Conservation (phyloP, 2,113 vertebrate species). For the Kryptolebias marmoratus region DNA sequence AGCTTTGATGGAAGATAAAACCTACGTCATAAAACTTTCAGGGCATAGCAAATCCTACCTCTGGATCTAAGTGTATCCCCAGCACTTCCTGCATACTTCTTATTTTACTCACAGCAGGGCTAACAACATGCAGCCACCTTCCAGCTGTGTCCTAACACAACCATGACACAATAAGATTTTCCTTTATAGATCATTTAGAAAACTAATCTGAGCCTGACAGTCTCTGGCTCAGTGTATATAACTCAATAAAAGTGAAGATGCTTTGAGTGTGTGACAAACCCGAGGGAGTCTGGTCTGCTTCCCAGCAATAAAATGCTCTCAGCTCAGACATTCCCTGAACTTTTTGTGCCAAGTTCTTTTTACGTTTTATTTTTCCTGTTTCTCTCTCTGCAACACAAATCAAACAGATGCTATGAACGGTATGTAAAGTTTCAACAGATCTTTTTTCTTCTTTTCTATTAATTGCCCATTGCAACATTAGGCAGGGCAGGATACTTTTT, state of each 20-base stretch:
- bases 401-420: too few relatives aligned
- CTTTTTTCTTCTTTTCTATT: too few relatives aligned
- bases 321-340: neutral
- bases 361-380: neutral
- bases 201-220: neutral
- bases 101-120: constrained; percentile 16
- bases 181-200: neutral
- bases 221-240: neutral
- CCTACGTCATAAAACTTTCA: constrained; percentile 35
- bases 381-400: neutral
- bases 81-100: constrained; percentile 27
- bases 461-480: neutral
- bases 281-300: neutral
- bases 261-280: constrained; percentile 12
- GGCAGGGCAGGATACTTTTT: neutral
- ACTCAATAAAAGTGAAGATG: constrained; percentile 31
- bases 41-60: constrained; percentile 47
- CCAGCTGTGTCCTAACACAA: constrained; percentile 18
- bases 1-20: constrained; percentile 34
- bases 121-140: neutral
- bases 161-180: neutral
- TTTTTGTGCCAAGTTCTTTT: neutral
- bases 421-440: too few relatives aligned
- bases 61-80: constrained; percentile 18
- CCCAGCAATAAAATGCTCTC: constrained; percentile 9